Evolutionary conservation across 2,113 vertebrate species (phyloP).

Genomic region (Chionomys nivalis): DNA sequence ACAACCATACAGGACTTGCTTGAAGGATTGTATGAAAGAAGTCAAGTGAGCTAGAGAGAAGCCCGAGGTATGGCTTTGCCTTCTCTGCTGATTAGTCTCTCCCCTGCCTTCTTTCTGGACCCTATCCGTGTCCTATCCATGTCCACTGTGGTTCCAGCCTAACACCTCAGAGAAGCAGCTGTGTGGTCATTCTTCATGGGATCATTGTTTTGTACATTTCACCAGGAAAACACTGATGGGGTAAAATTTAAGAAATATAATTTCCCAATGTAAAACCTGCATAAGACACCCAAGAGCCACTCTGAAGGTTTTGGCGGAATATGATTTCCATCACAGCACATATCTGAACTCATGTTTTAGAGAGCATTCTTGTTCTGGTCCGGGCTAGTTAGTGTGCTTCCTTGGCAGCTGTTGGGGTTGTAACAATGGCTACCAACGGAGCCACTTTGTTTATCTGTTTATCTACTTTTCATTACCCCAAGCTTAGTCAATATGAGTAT

Average conservation of each 20-base stretch:
- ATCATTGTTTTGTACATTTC: background rate
- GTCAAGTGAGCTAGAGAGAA: background rate
- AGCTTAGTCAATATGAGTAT: conserved; percentile 52
- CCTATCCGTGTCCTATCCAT: background rate
- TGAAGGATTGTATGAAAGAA: background rate
- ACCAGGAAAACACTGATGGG: background rate
- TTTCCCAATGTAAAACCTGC: background rate
- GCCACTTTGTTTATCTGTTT: conserved; percentile 64
- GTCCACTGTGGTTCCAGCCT: background rate
- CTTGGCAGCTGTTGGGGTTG: conserved; percentile 47
- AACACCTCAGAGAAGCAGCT: background rate
- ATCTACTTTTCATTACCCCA: conserved; percentile 21
- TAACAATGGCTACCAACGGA: conserved; percentile 52
- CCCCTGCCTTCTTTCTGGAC: background rate
- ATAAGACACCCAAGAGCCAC: background rate
- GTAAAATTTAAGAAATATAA: background rate
- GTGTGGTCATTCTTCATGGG: background rate
- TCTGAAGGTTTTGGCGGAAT: conserved; percentile 24
- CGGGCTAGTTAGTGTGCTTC: conserved; percentile 53
- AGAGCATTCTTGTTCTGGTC: conserved; percentile 44
- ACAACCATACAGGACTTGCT: background rate
- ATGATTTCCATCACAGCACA: conserved; percentile 61
- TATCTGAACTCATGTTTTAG: background rate
- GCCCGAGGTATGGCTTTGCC: background rate
- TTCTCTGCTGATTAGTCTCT: background rate